Percentiles rank a stretch among this genome's conserved stretches.
phyloP scores from a whole-genome alignment of 2,888 invertebrate species.

The Timema cristinae region DNA sequence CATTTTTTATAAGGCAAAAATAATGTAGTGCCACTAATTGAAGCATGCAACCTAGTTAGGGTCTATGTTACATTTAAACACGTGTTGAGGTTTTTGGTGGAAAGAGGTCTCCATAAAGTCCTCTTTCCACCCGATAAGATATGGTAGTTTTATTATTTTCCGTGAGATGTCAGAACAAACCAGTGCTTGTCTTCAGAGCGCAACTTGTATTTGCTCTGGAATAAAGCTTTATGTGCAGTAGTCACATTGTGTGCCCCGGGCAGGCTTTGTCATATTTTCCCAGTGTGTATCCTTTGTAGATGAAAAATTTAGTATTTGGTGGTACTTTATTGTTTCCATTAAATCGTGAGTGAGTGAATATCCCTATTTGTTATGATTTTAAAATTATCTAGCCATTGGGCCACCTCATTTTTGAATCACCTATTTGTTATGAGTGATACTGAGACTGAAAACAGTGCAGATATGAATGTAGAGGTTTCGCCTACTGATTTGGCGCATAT shows the following conservation, averaged over 20 bases:
- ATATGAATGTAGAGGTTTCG: not conserved
- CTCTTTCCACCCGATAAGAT: not conserved
- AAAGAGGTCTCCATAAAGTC: not conserved
- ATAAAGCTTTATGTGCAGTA: not conserved
- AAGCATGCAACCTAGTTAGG: not conserved
- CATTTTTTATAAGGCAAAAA: no score
- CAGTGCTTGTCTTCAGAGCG: not conserved
- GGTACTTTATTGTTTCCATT: not conserved
- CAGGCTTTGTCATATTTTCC: not conserved
- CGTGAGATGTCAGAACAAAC: not conserved
- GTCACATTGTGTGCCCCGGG: not conserved
- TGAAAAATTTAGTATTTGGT: not conserved
- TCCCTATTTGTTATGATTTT: not conserved
- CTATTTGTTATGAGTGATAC: not conserved
- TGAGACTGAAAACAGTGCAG: conserved; percentile 1
- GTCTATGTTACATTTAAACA: not conserved
- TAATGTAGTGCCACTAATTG: not conserved
- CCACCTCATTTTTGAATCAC: no score
- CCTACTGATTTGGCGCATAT: not conserved
- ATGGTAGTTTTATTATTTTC: not conserved
- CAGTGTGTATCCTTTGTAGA: not conserved
- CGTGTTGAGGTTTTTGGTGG: not conserved
- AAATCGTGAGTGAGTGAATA: not conserved
- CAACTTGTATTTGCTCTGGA: not conserved
- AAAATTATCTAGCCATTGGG: no score